These are phyloP conservation scores for Coregonus sp. DNA, from an alignment of 2,797 vertebrate genomes.

Conservation along the genomic window DNA sequence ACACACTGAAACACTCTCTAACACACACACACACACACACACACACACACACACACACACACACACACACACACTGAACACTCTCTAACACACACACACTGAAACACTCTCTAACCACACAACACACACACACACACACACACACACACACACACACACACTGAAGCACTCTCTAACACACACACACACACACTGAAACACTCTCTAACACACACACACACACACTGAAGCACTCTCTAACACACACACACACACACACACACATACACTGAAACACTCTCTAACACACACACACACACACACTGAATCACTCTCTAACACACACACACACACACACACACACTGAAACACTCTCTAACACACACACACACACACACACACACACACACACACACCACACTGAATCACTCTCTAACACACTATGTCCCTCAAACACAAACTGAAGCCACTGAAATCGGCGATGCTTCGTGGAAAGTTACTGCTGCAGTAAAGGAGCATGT, in stretches of 20 bases:
- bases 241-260: not conserved
- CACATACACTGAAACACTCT: not conserved
- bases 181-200: constrained; percentile 15
- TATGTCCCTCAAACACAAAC: not conserved
- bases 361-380: not conserved
- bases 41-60: too few relatives aligned
- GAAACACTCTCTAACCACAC: too few relatives aligned
- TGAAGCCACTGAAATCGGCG: not conserved
- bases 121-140: too few relatives aligned
- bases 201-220: not conserved
- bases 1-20: too few relatives aligned
- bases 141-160: too few relatives aligned
- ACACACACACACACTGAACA: too few relatives aligned
- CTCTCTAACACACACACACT: too few relatives aligned
- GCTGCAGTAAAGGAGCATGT: too few relatives aligned
- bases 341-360: not conserved
- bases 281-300: not conserved
- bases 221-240: constrained; percentile 7
- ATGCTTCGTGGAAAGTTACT: too few relatives aligned
- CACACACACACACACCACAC: not conserved
- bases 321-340: too few relatives aligned
- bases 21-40: too few relatives aligned
- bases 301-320: not conserved
- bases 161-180: too few relatives aligned
- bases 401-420: not conserved